These are phyloP conservation scores for Ernsta delagoae DNA, from an alignment of 2,888 invertebrate species.

Conservation along the genomic window DNA sequence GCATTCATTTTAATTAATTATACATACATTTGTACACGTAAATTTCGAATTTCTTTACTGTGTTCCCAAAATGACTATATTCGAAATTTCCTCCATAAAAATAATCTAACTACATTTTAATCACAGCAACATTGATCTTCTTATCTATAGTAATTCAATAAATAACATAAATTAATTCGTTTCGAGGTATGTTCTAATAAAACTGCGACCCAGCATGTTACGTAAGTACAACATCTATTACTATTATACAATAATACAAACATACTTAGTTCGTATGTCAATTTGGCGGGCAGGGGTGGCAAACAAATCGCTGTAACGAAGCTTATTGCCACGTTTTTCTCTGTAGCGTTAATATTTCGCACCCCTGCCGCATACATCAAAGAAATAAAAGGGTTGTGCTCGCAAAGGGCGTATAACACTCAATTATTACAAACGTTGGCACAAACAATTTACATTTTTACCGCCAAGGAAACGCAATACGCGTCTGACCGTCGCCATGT, in stretches of 20 bases:
- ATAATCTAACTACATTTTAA: conserved; percentile 67
- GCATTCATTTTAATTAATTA: conserved; percentile 16
- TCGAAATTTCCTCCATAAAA: conserved; percentile 48
- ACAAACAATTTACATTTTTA: conserved; percentile 77
- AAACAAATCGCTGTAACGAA: conserved; percentile 79
- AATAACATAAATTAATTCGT: conserved; percentile 76
- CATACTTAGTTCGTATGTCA: conserved; percentile 71
- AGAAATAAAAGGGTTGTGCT: conserved; percentile 79
- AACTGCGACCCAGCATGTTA: conserved; percentile 55
- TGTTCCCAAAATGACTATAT: conserved; percentile 43
- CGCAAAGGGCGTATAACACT: conserved; percentile 75
- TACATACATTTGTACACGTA: conserved; percentile 48
- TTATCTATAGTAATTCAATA: conserved; percentile 61
- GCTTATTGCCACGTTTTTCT: conserved; percentile 72
- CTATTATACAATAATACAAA: conserved; percentile 75
- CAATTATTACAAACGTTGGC: conserved; percentile 68
- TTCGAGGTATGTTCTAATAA: conserved; percentile 60
- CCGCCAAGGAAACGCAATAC: conserved; percentile 45
- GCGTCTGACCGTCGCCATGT: conserved; percentile 42
- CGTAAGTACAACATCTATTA: conserved; percentile 60
- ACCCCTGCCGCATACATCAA: conserved; percentile 81
- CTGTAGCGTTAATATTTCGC: conserved; percentile 77
- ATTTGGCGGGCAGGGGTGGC: conserved; percentile 70
- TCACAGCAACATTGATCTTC: conserved; percentile 69
- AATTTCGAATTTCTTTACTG: conserved; percentile 46